Percentiles rank a stretch among this genome's conserved stretches.
Evolutionary conservation across 1,140 invertebrate species (phyloP).

Genomic region (Intoshia linei): DNA sequence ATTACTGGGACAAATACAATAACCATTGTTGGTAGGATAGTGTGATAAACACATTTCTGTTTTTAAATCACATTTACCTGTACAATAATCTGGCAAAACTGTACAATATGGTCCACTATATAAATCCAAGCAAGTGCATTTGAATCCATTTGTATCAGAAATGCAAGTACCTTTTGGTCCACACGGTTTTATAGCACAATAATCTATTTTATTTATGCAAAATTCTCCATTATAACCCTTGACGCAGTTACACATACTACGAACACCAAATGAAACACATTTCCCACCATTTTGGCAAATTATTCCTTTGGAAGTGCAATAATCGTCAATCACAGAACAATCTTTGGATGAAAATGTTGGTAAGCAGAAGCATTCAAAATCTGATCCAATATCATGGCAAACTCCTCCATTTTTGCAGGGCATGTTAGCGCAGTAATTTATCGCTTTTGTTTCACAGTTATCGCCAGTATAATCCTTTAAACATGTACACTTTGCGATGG

Average conservation of each 20-base stretch:
- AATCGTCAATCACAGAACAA: conserved; percentile 4
- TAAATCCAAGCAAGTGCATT: conserved; percentile 5
- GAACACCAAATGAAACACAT: conserved; percentile 4
- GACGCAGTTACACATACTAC: no score
- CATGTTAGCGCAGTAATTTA: conserved; percentile 5
- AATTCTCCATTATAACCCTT: no score
- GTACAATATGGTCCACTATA: no score
- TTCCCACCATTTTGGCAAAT: conserved; percentile 6
- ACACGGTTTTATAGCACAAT: conserved; percentile 8
- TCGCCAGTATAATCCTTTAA: conserved; percentile 4
- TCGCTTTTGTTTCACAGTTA: conserved; percentile 7
- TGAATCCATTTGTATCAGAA: conserved; percentile 24
- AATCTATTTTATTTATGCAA: conserved; percentile 60
- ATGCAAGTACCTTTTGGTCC: conserved; percentile 33
- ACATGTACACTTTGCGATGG: no score
- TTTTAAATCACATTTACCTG: no score
- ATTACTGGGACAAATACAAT: no score
- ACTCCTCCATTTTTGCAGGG: conserved; percentile 6
- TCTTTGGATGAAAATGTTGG: no score
- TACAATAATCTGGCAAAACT: no score
- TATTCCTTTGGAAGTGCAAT: conserved; percentile 2
- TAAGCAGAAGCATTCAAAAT: conserved; percentile 6
- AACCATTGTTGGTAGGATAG: no score
- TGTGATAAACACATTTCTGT: no score
- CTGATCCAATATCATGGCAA: conserved; percentile 3